Evolutionary conservation across 2,797 vertebrate genomes (phyloP).

Genomic region (Gymnopithys bicolor): DNA sequence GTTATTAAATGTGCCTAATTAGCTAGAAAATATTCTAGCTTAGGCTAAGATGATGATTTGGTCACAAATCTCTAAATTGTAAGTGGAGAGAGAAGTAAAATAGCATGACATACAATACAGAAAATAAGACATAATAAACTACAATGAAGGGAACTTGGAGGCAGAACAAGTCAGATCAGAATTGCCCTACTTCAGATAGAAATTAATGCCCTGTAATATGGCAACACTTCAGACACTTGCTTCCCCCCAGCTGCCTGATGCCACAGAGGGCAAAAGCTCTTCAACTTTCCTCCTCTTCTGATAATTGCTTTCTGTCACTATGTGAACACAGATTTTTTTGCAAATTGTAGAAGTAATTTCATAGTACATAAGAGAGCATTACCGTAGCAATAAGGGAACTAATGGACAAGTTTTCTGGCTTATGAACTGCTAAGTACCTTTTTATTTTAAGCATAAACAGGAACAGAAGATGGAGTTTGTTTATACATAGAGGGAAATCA

Average conservation of each 20-base stretch:
- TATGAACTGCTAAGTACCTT: neutral
- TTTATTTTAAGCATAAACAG: conserved; percentile 23
- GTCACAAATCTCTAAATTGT: neutral
- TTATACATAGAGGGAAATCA: neutral
- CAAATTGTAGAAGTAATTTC: conserved; percentile 20
- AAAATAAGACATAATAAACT: neutral
- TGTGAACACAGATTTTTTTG: neutral
- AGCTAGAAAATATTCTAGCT: neutral
- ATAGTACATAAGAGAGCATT: neutral
- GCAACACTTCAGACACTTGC: neutral
- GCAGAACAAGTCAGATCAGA: neutral
- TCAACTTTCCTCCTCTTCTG: neutral
- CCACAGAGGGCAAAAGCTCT: neutral
- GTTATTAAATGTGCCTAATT: neutral
- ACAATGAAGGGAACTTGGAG: neutral
- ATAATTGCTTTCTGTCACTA: neutral
- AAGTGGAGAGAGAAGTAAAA: neutral
- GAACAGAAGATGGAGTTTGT: neutral
- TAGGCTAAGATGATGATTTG: neutral
- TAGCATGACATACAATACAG: neutral
- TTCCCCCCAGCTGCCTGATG: neutral
- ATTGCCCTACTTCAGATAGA: neutral
- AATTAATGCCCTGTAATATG: neutral
- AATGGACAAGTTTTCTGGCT: conserved; percentile 23
- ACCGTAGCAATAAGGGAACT: neutral